Conservation (phyloP, 1,140 invertebrate genomes). For the Lethrus apterus region DNA sequence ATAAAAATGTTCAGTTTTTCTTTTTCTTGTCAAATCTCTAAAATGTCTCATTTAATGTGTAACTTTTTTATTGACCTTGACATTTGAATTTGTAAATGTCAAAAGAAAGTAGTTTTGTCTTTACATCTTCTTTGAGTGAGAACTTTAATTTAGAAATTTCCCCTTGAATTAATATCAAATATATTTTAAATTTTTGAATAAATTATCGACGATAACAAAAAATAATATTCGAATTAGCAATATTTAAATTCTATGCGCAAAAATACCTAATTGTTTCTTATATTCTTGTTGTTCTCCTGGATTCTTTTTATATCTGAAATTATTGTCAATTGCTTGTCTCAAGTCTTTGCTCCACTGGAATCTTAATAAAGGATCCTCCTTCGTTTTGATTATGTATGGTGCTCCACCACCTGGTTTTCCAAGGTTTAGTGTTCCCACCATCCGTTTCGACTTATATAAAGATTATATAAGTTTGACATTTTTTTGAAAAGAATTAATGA, state of each 20-base stretch:
- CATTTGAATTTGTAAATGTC: too few species aligned
- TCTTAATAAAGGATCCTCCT: constrained; percentile 46
- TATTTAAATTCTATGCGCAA: too few species aligned
- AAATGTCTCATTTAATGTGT: too few species aligned
- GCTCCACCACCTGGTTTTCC: constrained; percentile 37
- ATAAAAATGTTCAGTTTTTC: too few species aligned
- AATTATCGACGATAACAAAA: constrained; percentile 30
- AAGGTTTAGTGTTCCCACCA: constrained; percentile 27
- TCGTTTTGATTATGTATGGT: constrained; percentile 39
- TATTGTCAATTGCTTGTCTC: constrained; percentile 46
- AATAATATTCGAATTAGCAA: too few species aligned
- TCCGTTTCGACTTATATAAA: constrained; percentile 30
- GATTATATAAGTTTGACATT: constrained; percentile 14
- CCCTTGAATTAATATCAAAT: constrained; percentile 28
- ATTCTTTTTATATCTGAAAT: constrained; percentile 45
- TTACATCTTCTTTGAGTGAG: too few species aligned
- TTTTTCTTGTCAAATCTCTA: too few species aligned
- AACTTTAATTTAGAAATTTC: constrained; percentile 14
- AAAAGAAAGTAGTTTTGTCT: too few species aligned
- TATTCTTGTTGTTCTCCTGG: constrained; percentile 44
- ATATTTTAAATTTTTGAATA: constrained; percentile 7
- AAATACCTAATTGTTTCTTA: constrained; percentile 46
- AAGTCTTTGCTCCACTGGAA: constrained; percentile 44
- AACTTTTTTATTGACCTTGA: too few species aligned
- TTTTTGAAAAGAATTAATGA: constrained; percentile 8